Base-by-base conservation (phyloP, 2,113 vertebrate species). In the Carassius gibelio region DNA sequence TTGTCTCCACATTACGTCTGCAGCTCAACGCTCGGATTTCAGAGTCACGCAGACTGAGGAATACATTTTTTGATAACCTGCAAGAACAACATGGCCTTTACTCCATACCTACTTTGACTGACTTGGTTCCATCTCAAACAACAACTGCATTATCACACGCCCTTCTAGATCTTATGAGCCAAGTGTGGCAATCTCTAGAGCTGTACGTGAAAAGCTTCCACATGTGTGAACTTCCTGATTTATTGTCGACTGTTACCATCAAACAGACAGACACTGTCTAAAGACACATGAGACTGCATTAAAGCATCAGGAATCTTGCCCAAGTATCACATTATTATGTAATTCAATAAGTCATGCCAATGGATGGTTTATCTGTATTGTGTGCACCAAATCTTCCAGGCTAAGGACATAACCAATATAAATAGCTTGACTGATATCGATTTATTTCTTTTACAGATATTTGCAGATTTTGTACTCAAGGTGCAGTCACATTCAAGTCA, bases 41-140 rank as follows among this genome's bases (percentile, higher is more conserved):
- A 55, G 14, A 57, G 69, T n/a, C 62, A 23, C 3, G 3, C 50
- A 45, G 36, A 38, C 55, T 5, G 55, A 57, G 10, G 75, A 61
- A 38, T 50, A 50, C 15, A 38, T 82, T 34, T 69, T 59, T 81
- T 84, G 59, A 57, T 69, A 45, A 69, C 74, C 64, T 38, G 34
- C 9, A 80, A 61, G 75, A 84, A 84, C 69, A 87, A 62, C 86
- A 82, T 21, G 19, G 83, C 75, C 66, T 69, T 57, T n/a, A 72
- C 48, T 45, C 21, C 48, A 52, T 30, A 14, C 71, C 48, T 42
- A 84, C 82, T 77, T 11, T 48, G 66, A 48, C 15, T 66, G 83
- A 83, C 57, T 76, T 13, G 2, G 23, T 84, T 87, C 59, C 36
- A 77, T 38, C 48, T 9, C 15, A 84, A 75, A 75, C 62, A 75